These are phyloP conservation scores for Platysteira castanea DNA, from an alignment of 2,113 vertebrate species.

Conservation along the genomic window DNA sequence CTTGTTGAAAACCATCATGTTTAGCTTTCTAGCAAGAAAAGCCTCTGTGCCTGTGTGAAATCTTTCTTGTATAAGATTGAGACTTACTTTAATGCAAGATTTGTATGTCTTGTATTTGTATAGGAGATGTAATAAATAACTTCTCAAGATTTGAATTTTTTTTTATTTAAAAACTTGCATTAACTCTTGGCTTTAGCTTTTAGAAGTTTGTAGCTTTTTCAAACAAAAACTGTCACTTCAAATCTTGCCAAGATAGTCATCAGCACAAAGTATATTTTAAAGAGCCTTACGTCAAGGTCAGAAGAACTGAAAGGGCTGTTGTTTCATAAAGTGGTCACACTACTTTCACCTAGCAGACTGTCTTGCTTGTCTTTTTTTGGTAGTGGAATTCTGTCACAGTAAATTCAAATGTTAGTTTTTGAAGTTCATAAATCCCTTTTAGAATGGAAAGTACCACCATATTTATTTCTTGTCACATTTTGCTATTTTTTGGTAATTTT, in stretches of 20 bases:
- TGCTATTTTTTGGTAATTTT: neutral
- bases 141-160: neutral
- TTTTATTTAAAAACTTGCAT: neutral
- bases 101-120: neutral
- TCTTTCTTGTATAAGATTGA: neutral
- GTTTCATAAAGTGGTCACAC: neutral
- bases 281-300: neutral
- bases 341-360: neutral
- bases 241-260: neutral
- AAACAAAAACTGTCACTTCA: neutral
- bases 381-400: neutral
- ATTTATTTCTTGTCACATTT: neutral
- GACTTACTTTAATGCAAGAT: neutral
- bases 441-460: neutral
- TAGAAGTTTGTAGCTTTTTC: neutral
- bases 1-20: neutral
- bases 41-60: neutral
- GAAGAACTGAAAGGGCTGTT: neutral
- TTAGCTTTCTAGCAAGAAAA: neutral
- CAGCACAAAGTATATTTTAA: neutral
- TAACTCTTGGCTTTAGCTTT: neutral
- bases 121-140: neutral
- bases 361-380: neutral
- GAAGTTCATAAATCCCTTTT: neutral
- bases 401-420: neutral